phyloP scores from a whole-genome alignment of 2,888 invertebrate genomes.

The Latrodectus hesperus region DNA sequence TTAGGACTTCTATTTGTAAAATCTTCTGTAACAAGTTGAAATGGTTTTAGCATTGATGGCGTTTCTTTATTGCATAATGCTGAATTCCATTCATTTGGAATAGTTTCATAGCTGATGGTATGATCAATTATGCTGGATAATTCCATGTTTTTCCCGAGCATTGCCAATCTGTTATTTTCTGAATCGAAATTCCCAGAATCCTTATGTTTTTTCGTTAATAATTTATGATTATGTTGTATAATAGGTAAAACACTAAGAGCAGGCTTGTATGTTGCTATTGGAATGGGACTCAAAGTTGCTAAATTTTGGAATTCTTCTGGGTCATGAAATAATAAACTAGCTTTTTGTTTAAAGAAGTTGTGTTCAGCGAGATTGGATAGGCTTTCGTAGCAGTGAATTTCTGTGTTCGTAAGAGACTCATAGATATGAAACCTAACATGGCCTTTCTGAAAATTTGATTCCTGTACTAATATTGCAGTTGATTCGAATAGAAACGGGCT shows the following conservation, averaged over 20 bases:
- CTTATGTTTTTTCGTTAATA: not conserved
- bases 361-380: not conserved
- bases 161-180: not conserved
- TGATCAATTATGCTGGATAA: not conserved
- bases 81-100: not conserved
- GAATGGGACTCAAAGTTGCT: slow-evolving; percentile 9
- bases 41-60: not conserved
- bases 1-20: not conserved
- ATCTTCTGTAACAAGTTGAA: not conserved
- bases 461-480: no score
- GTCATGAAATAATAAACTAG: not conserved
- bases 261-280: slow-evolving; percentile 38
- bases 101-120: not conserved
- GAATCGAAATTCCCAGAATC: not conserved
- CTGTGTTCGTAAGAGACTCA: not conserved
- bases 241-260: slow-evolving; percentile 58
- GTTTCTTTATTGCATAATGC: not conserved
- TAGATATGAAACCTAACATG: not conserved
- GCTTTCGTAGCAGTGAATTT: not conserved
- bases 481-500: no score
- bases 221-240: not conserved
- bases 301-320: slow-evolving; percentile 12
- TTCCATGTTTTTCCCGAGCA: not conserved
- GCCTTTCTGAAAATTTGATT: no score
- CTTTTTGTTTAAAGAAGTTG: not conserved